Evolutionary conservation across 2,113 vertebrate genomes (phyloP).

Genomic region (Gadus chalcogrammus): DNA sequence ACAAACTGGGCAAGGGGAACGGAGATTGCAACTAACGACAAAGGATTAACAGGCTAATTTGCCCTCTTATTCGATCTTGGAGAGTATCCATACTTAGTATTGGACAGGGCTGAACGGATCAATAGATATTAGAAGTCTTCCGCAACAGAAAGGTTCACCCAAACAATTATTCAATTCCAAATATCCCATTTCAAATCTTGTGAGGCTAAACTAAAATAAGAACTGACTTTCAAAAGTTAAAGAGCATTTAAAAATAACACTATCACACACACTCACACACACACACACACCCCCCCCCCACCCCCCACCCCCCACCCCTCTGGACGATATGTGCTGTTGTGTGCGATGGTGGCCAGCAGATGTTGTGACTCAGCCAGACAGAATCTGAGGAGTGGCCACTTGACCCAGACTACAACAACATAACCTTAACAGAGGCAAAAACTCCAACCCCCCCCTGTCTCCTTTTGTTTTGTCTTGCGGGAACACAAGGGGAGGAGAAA

Average conservation of each 20-base stretch:
- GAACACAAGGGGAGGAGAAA: slow-evolving; percentile 4
- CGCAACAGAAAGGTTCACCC: too few species aligned
- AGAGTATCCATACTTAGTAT: too few species aligned
- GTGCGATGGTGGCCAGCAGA: slow-evolving; percentile 49
- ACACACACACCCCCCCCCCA: too few species aligned
- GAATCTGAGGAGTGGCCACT: slow-evolving; percentile 40
- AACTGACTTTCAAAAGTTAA: neutral
- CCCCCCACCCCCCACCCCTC: neutral
- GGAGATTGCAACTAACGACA: too few species aligned
- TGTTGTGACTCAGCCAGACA: slow-evolving; percentile 60
- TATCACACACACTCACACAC: too few species aligned
- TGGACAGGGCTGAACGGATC: too few species aligned
- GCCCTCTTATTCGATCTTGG: too few species aligned
- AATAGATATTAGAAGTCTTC: too few species aligned
- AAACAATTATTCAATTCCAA: too few species aligned
- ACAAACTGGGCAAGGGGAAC: neutral
- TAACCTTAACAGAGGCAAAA: slow-evolving; percentile 27
- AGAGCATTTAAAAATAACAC: neutral
- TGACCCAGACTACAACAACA: slow-evolving; percentile 37
- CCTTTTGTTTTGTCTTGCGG: neutral
- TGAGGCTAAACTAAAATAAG: too few species aligned
- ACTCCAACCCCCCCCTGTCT: slow-evolving; percentile 7
- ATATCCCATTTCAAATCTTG: too few species aligned
- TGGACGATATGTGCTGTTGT: slow-evolving; percentile 26
- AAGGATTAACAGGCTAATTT: too few species aligned